phyloP scores from a whole-genome alignment of 2,113 vertebrate species.

The Sigmodon hispidus region DNA sequence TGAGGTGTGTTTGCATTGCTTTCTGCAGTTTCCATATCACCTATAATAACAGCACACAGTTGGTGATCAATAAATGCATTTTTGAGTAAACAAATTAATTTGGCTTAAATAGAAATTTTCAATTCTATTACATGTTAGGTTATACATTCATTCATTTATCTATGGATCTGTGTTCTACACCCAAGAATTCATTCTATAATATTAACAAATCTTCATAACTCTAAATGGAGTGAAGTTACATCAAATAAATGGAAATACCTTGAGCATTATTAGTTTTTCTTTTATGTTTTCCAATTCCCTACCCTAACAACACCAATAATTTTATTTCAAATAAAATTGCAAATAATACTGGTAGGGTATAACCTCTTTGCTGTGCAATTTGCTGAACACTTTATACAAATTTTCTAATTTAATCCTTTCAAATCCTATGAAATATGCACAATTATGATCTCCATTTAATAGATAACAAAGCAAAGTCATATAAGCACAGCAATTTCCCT shows the following conservation, averaged over 20 bases:
- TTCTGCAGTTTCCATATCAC: background rate
- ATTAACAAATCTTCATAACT: background rate
- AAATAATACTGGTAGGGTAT: background rate
- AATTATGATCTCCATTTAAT: slow-evolving; percentile 5
- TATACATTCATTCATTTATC: background rate
- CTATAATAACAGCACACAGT: background rate
- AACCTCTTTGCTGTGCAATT: background rate
- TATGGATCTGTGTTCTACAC: background rate
- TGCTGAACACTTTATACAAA: background rate
- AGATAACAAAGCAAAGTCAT: background rate
- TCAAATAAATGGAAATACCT: slow-evolving; percentile 32
- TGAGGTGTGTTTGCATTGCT: background rate
- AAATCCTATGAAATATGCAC: background rate
- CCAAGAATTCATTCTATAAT: background rate
- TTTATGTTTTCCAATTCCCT: background rate
- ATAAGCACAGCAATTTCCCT: background rate
- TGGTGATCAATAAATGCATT: background rate
- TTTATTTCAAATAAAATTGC: slow-evolving; percentile 49
- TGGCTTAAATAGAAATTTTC: background rate
- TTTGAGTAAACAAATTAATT: background rate
- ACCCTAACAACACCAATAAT: background rate
- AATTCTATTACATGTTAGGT: background rate
- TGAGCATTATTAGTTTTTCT: background rate
- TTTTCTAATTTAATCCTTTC: slow-evolving; percentile 38
- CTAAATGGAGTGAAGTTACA: background rate